These are phyloP conservation scores for Parapristionchus giblindavisi DNA, from an alignment of 2,888 invertebrate species.

Conservation along the genomic window DNA sequence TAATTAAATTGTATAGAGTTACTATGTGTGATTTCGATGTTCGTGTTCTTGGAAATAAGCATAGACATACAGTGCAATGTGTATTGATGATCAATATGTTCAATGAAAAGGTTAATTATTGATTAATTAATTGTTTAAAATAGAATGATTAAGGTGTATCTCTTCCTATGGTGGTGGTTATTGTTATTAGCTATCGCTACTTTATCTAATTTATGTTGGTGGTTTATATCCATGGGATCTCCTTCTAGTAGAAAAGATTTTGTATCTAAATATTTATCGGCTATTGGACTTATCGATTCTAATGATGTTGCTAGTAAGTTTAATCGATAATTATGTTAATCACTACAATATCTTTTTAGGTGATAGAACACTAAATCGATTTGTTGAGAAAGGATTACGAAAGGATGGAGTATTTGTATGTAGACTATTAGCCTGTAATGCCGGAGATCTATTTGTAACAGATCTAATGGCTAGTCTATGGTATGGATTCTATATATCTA, in stretches of 20 bases:
- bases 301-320: conserved; percentile 53
- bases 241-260: conserved; percentile 45
- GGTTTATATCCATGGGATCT: conserved; percentile 65
- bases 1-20: conserved; percentile 56
- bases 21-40: conserved; percentile 71
- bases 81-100: conserved; percentile 69
- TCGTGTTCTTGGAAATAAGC: conserved; percentile 72
- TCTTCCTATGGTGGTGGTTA: conserved; percentile 74
- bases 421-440: conserved; percentile 65
- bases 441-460: conserved; percentile 67
- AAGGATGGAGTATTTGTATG: conserved; percentile 66
- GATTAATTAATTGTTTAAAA: not conserved
- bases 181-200: conserved; percentile 72
- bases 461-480: conserved; percentile 65
- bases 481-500: conserved; percentile 40
- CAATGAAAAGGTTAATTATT: conserved; percentile 64
- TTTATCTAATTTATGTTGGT: conserved; percentile 71
- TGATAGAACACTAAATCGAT: conserved; percentile 51
- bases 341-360: conserved; percentile 54
- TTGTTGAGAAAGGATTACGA: conserved; percentile 58
- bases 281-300: conserved; percentile 53
- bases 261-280: conserved; percentile 63
- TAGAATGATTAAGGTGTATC: conserved; percentile 66
- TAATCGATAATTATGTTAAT: not conserved
- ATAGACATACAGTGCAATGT: conserved; percentile 70